phyloP scores from a whole-genome alignment of 2,113 vertebrate genomes.

The Brienomyrus longianalis region DNA sequence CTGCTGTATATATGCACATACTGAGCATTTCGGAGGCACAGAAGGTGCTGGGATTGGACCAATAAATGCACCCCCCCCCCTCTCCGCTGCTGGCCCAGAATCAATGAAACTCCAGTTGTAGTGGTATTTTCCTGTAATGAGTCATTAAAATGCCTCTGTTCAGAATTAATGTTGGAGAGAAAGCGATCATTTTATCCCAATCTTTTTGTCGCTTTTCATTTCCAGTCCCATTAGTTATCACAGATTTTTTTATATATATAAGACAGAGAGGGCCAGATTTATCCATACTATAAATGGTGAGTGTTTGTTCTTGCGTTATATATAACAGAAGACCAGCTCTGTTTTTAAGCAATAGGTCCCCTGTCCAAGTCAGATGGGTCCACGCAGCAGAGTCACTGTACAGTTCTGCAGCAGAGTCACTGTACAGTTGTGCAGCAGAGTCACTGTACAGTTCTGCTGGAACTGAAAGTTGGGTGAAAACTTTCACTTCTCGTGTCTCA shows the following conservation, averaged over 20 bases:
- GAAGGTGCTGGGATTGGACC: conserved; percentile 23
- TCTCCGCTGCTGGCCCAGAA: conserved; percentile 29
- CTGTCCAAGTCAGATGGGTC: neutral
- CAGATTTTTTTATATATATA: neutral
- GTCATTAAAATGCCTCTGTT: conserved; percentile 1
- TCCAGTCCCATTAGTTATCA: neutral
- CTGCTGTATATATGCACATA: conserved; percentile 17
- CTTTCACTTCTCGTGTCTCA: neutral
- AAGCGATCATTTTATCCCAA: neutral
- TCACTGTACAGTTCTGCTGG: neutral
- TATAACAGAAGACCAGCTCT: neutral
- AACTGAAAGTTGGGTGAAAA: neutral
- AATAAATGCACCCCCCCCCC: conserved; percentile 15
- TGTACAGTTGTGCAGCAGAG: too few species aligned
- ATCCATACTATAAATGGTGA: neutral
- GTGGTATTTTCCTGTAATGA: neutral
- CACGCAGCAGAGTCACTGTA: neutral
- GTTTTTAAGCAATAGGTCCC: neutral
- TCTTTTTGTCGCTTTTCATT: neutral
- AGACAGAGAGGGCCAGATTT: neutral
- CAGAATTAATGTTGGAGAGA: neutral
- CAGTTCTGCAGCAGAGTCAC: neutral
- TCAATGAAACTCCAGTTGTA: neutral
- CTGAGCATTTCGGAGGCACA: conserved; percentile 19
- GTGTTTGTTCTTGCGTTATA: neutral